phyloP scores from a whole-genome alignment of 2,797 vertebrate species.

The Sorex maritimensis region DNA sequence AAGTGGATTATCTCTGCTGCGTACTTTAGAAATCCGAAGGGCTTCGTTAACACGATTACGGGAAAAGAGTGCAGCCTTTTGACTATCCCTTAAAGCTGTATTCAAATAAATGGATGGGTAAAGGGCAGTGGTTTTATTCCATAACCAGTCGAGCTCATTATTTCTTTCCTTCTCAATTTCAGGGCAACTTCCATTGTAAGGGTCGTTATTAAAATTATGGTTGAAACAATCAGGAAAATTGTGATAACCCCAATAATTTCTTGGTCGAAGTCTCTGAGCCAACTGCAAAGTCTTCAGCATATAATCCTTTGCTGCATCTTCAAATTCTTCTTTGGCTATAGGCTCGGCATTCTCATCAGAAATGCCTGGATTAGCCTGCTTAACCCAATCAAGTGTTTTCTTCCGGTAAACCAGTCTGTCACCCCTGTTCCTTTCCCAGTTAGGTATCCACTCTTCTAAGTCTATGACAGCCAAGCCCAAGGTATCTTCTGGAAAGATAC shows the following conservation, averaged over 20 bases:
- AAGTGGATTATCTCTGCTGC: constrained; percentile 84
- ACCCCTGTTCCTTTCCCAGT: constrained; percentile 94
- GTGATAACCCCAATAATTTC: constrained; percentile 95
- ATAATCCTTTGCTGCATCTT: constrained; percentile 90
- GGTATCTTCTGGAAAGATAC: constrained; percentile 89
- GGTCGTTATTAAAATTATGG: constrained; percentile 88
- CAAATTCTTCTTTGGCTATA: constrained; percentile 92
- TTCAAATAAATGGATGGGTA: constrained; percentile 95
- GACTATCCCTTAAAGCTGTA: constrained; percentile 87
- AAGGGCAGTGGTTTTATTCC: constrained; percentile 94
- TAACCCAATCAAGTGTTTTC: constrained; percentile 90
- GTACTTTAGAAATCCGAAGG: constrained; percentile 91
- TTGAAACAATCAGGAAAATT: constrained; percentile 96
- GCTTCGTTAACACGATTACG: constrained; percentile 94
- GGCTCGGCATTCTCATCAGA: constrained; percentile 68
- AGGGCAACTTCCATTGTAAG: constrained; percentile 93
- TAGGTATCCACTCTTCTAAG: constrained; percentile 96
- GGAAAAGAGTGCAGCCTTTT: constrained; percentile 89
- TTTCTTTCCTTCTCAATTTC: constrained; percentile 91
- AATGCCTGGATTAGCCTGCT: constrained; percentile 86
- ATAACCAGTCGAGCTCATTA: constrained; percentile 94
- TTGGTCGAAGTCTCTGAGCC: constrained; percentile 91
- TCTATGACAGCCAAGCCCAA: constrained; percentile 95
- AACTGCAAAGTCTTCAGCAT: constrained; percentile 93
- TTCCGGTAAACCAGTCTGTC: constrained; percentile 92